Evolutionary conservation across 2,888 invertebrate species (phyloP).

Genomic region (Sminthurides aquaticus): DNA sequence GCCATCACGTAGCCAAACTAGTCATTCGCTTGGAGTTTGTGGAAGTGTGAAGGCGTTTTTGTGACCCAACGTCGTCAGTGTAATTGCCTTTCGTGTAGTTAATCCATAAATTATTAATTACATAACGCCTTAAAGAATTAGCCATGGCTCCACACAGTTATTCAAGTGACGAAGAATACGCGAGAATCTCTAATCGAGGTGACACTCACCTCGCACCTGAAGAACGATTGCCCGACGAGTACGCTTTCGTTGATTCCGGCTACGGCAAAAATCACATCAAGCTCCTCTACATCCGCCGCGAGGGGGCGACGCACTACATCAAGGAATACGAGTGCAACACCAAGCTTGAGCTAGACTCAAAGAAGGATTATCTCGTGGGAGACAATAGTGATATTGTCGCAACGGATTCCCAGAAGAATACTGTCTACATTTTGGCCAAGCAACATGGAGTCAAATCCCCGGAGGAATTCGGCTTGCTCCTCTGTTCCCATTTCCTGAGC

Average conservation of each 20-base stretch:
- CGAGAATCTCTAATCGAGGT: no score
- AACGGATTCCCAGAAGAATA: conserved; percentile 69
- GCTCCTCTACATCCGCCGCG: conserved; percentile 59
- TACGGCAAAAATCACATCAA: conserved; percentile 71
- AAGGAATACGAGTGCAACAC: conserved; percentile 68
- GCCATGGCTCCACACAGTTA: no score
- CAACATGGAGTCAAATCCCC: conserved; percentile 68
- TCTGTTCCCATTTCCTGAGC: conserved; percentile 65
- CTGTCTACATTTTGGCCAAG: conserved; percentile 69
- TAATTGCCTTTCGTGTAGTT: not conserved
- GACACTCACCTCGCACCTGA: no score
- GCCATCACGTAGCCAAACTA: no score
- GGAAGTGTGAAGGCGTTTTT: no score
- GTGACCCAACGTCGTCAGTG: no score
- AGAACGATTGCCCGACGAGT: conserved; percentile 45
- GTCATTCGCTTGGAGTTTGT: no score
- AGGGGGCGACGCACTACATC: conserved; percentile 61
- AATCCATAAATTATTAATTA: no score
- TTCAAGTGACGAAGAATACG: no score
- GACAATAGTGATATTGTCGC: conserved; percentile 73
- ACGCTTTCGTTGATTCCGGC: conserved; percentile 58
- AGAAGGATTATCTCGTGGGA: conserved; percentile 64
- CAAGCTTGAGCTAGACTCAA: conserved; percentile 60
- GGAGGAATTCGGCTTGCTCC: conserved; percentile 66
- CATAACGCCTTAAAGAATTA: no score